phyloP scores from a whole-genome alignment of 2,888 invertebrate species.

The Endomychus coccineus region DNA sequence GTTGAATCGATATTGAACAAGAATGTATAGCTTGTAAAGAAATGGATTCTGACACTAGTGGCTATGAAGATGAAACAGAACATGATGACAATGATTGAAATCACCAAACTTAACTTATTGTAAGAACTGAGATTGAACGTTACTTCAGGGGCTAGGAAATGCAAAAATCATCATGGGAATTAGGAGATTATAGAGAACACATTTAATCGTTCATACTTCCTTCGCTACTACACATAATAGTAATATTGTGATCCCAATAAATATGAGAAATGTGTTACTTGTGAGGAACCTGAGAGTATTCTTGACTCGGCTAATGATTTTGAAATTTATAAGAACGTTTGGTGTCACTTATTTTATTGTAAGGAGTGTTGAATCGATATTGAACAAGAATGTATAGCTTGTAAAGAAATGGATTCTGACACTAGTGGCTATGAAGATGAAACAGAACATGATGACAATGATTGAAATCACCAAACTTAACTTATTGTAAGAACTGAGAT shows the following conservation, averaged over 20 bases:
- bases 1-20: constrained; percentile 57
- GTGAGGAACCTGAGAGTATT: constrained; percentile 54
- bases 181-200: no score
- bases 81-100: no score
- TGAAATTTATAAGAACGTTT: constrained; percentile 42
- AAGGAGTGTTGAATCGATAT: constrained; percentile 61
- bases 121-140: no score
- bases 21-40: constrained; percentile 58
- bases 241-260: no score
- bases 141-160: no score
- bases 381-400: constrained; percentile 55
- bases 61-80: constrained; percentile 20
- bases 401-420: constrained; percentile 48
- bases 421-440: constrained; percentile 36
- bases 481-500: no score
- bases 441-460: no score
- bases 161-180: no score
- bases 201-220: no score
- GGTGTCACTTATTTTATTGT: constrained; percentile 57
- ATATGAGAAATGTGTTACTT: constrained; percentile 74
- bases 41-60: constrained; percentile 45
- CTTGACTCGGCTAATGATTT: constrained; percentile 35
- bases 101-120: no score
- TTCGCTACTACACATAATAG: no score
- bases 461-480: no score